Evolutionary conservation across 1,140 invertebrate genomes (phyloP).

Genomic region (Platyura marginata): DNA sequence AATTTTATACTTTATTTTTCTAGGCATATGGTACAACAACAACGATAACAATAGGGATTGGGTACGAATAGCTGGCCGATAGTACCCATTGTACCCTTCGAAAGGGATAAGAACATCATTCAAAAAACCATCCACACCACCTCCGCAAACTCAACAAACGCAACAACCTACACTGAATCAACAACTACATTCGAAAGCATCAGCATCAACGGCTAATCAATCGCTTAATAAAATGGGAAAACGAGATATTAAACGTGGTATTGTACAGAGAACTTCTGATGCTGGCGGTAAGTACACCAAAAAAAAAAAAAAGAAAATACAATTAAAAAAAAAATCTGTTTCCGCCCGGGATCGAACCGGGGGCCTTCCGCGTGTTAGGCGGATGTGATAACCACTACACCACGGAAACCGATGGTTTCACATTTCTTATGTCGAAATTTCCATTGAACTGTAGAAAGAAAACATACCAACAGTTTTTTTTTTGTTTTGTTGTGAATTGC

Average conservation of each 20-base stretch:
- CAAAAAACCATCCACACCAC: conserved; percentile 10
- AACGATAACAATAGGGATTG: conserved; percentile 20
- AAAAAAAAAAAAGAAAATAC: too few relatives aligned
- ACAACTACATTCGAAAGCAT: conserved; percentile 17
- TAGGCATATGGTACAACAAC: conserved; percentile 26
- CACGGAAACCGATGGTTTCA: too few relatives aligned
- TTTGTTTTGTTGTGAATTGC: too few relatives aligned
- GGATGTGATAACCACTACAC: conserved; percentile 4
- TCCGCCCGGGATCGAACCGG: conserved; percentile 4
- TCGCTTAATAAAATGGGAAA: conserved; percentile 17
- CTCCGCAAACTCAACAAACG: conserved; percentile 22
- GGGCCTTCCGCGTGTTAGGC: conserved; percentile 4
- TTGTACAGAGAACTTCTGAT: not conserved
- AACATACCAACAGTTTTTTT: too few relatives aligned
- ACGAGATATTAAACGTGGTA: conserved; percentile 23
- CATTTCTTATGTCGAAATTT: too few relatives aligned
- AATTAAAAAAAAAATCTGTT: conserved; percentile 8
- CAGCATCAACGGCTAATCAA: conserved; percentile 10
- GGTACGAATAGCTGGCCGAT: conserved; percentile 26
- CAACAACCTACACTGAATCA: conserved; percentile 12
- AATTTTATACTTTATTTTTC: too few relatives aligned
- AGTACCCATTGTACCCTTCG: conserved; percentile 25
- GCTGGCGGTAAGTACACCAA: conserved; percentile 1
- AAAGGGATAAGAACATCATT: conserved; percentile 24
- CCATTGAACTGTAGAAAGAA: too few relatives aligned